These are phyloP conservation scores for Leptodactylus fallax DNA, from an alignment of 2,797 vertebrate genomes.

Conservation along the genomic window DNA sequence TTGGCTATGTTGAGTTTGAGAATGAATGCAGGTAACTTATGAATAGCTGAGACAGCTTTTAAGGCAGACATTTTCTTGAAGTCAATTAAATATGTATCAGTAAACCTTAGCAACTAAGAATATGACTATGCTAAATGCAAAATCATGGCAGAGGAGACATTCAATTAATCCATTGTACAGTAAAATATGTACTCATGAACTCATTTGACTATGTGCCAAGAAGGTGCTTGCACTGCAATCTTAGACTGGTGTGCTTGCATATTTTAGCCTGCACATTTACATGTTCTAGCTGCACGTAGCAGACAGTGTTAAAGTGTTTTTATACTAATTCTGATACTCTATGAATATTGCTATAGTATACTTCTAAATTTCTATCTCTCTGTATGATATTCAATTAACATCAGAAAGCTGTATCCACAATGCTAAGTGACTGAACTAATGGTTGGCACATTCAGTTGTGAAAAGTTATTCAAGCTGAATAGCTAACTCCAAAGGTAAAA, in stretches of 20 bases:
- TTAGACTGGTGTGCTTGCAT: background rate
- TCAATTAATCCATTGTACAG: conserved; percentile 27
- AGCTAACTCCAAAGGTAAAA: background rate
- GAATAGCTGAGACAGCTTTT: conserved; percentile 14
- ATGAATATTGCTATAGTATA: background rate
- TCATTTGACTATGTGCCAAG: conserved; percentile 25
- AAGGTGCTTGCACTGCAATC: conserved; percentile 12
- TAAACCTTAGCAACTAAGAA: conserved; percentile 16
- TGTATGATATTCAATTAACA: background rate
- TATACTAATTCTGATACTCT: background rate
- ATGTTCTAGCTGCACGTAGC: background rate
- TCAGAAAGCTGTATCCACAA: background rate
- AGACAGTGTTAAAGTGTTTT: background rate
- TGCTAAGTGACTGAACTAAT: background rate
- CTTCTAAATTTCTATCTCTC: background rate
- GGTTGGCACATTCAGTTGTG: background rate
- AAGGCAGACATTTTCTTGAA: conserved; percentile 27
- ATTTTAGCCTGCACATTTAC: background rate
- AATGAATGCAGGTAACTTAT: background rate
- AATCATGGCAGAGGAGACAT: conserved; percentile 11
- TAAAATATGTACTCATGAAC: conserved; percentile 19
- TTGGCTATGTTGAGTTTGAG: background rate
- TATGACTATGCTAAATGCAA: conserved; percentile 21
- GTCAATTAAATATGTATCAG: conserved; percentile 46
- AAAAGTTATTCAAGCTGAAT: background rate